These are phyloP conservation scores for Callorhinus ursinus DNA, from an alignment of 2,113 vertebrate species.

Conservation along the genomic window DNA sequence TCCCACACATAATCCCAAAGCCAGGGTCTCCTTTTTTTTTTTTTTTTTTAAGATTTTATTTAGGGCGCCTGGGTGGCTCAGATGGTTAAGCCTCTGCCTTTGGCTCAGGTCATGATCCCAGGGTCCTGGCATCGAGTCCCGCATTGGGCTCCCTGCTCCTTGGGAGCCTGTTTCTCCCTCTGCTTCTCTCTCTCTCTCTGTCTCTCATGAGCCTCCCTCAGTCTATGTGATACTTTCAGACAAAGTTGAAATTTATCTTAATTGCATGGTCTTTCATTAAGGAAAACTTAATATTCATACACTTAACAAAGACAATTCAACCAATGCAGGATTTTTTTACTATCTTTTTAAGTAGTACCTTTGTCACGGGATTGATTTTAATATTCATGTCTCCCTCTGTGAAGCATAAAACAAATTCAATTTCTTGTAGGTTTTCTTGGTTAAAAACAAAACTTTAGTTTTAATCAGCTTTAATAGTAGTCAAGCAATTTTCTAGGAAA, in stretches of 20 bases:
- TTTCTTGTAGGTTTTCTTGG: neutral
- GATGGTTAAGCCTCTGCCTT: no score
- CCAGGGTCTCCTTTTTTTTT: neutral
- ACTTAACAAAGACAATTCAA: neutral
- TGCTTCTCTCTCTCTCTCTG: no score
- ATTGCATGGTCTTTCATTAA: neutral
- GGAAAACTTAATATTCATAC: neutral
- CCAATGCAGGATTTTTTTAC: neutral
- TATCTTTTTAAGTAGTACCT: neutral
- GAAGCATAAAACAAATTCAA: neutral
- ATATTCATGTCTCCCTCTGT: neutral
- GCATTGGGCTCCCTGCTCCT: no score
- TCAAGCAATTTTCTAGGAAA: constrained; percentile 44
- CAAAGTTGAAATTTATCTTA: neutral
- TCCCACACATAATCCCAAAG: neutral
- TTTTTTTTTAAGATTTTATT: no score
- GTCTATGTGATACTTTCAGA: neutral
- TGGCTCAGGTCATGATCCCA: no score
- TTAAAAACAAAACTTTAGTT: constrained; percentile 59
- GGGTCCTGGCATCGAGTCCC: no score
- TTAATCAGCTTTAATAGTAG: constrained; percentile 56
- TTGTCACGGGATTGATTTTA: neutral
- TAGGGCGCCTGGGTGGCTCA: no score
- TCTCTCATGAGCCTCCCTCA: neutral
- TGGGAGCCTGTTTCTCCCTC: no score